Evolutionary conservation across 2,797 vertebrate genomes (phyloP), one percentile per base, ranked within the genome.

Genomic region (Limnodromus scolopaceus): DNA sequence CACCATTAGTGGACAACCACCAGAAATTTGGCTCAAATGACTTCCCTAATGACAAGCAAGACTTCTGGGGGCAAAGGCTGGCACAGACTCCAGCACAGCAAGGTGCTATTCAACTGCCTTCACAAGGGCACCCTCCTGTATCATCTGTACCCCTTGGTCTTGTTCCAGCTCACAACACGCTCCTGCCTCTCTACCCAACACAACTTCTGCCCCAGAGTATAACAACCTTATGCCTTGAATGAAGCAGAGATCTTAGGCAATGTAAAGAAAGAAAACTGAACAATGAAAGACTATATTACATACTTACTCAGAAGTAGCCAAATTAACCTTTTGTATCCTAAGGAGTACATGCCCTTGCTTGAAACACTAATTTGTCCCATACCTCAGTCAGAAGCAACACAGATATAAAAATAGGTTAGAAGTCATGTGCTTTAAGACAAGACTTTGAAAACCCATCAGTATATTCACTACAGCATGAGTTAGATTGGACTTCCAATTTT

Each of bases 11-110:
- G 25, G 7, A 13, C n/a, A 77, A 32, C 48, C 72, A 48, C 15
- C 43, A 58, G 46, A 54, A 66, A n/a, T 22, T 3, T 45, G 34
- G 25, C 55, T 79, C 58, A 43, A 36, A 84, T 22, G 22, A 20
- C 18, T 36, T 75, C 16, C n/a, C 32, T 30, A 69, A 54, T 14
- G 22, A 53, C 32, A 66, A 63, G 17, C 11, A 53, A 70, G 41
- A 32, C 1, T 25, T 85, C 0, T 6, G 0, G 17, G 41, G 57
- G 14, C 13, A 78, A 49, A 55, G 30, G 7, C 13, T 51, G 36
- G 46, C 43, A 54, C 2, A 46, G 16, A 61, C 39, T 72, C 20
- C 49, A 76, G 34, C 38, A 55, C 30, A 54, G 53, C 4, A 34
- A 65, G 45, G 20, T 48, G 14, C 36, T 46, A 8, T 38, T 71